A percentile compares a stretch with the other conserved stretches of the same genome.
These are phyloP conservation scores for Indicator maculatus DNA, from an alignment of 2,113 vertebrate species.

Conservation along the genomic window DNA sequence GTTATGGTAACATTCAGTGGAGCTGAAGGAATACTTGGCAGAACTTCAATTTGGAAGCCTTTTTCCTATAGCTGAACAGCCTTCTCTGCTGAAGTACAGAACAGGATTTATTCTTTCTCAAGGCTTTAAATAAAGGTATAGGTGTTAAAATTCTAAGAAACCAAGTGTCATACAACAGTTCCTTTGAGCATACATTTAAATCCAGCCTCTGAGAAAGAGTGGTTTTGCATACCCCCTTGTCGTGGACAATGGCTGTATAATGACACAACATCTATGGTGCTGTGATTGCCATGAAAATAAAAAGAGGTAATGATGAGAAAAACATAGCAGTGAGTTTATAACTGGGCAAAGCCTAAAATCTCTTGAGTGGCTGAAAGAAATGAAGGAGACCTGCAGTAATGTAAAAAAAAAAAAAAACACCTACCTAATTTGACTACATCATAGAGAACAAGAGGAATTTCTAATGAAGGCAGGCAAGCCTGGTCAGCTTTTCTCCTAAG, in stretches of 20 bases:
- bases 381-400: not conserved
- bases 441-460: not conserved
- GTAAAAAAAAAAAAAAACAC: not conserved
- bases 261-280: not conserved
- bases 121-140: not conserved
- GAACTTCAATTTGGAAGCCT: not conserved
- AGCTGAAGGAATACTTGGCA: not conserved
- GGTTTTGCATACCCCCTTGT: too few species aligned
- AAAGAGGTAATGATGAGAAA: not conserved
- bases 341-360: not conserved
- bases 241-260: not conserved
- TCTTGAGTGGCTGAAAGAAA: not conserved
- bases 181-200: not conserved
- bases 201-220: not conserved
- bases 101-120: not conserved
- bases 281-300: not conserved
- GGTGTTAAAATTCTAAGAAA: not conserved
- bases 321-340: not conserved
- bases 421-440: not conserved
- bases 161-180: not conserved
- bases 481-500: not conserved
- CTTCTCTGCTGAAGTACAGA: not conserved
- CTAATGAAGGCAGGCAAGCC: not conserved
- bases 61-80: not conserved
- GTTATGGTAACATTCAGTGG: not conserved